A percentile compares a stretch with the other conserved stretches of the same genome.
These are phyloP conservation scores for Maylandia zebra DNA, from an alignment of 2,113 vertebrate species.

Conservation along the genomic window DNA sequence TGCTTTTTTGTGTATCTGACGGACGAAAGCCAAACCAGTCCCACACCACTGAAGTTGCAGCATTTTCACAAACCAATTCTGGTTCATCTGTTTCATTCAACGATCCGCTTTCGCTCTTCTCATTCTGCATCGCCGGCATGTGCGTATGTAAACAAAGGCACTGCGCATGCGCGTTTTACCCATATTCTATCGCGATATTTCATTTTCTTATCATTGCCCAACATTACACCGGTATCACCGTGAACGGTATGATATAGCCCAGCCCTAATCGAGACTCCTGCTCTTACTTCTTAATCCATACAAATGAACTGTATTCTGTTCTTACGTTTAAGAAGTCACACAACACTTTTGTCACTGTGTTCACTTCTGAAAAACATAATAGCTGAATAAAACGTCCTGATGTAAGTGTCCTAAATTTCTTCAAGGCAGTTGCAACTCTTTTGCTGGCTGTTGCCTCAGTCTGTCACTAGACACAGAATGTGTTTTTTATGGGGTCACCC, in stretches of 20 bases:
- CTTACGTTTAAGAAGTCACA: neutral
- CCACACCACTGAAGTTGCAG: neutral
- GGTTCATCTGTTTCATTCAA: neutral
- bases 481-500: conserved; percentile 22
- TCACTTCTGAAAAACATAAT: conserved; percentile 10
- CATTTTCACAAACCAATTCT: neutral
- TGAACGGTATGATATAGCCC: neutral
- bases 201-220: neutral
- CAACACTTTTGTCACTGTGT: neutral
- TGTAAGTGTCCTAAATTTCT: conserved; percentile 35
- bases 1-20: neutral
- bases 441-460: conserved; percentile 51
- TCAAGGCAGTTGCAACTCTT: conserved; percentile 43
- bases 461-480: conserved; percentile 15
- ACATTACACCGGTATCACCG: neutral
- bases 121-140: neutral
- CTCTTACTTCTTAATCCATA: neutral
- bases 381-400: conserved; percentile 19
- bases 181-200: neutral
- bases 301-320: neutral
- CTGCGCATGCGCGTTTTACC: accelerated
- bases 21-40: accelerated
- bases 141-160: neutral
- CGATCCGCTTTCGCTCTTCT: neutral
- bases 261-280: neutral